A percentile compares a stretch with the other conserved stretches of the same genome.
phyloP scores from a whole-genome alignment of 2,113 vertebrate species.

The Anolis sagrei region DNA sequence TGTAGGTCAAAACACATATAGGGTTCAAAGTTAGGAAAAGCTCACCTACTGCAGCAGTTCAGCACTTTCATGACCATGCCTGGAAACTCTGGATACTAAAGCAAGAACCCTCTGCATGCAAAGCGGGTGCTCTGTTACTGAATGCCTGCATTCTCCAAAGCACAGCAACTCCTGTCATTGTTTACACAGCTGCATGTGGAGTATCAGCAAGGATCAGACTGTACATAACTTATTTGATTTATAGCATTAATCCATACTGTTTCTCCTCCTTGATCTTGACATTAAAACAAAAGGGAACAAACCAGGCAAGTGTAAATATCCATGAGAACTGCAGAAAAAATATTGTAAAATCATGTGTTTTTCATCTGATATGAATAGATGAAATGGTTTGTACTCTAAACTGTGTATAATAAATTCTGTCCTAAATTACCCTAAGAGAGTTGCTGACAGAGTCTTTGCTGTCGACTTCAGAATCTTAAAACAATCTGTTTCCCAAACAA shows the following conservation, averaged over 20 bases:
- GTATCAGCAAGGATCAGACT: background rate
- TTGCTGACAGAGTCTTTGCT: background rate
- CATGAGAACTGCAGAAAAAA: background rate
- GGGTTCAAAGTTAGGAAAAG: background rate
- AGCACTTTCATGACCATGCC: background rate
- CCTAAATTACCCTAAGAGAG: background rate
- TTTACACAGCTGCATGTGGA: constrained; percentile 18
- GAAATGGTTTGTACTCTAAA: constrained; percentile 8
- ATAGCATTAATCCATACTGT: background rate
- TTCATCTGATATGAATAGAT: constrained; percentile 9
- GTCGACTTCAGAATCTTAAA: background rate
- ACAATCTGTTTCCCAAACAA: background rate
- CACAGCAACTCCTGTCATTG: background rate
- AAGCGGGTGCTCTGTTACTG: background rate
- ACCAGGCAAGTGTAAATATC: background rate
- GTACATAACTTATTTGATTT: background rate
- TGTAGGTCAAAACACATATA: background rate
- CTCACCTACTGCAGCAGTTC: background rate
- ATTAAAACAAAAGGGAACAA: background rate
- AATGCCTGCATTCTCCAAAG: background rate
- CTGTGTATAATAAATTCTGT: background rate
- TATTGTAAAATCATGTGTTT: background rate
- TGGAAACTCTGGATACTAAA: background rate
- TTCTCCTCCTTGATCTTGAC: background rate
- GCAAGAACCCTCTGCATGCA: background rate